phyloP scores from a whole-genome alignment of 1,140 invertebrate genomes.

The Anadara kagoshimensis region DNA sequence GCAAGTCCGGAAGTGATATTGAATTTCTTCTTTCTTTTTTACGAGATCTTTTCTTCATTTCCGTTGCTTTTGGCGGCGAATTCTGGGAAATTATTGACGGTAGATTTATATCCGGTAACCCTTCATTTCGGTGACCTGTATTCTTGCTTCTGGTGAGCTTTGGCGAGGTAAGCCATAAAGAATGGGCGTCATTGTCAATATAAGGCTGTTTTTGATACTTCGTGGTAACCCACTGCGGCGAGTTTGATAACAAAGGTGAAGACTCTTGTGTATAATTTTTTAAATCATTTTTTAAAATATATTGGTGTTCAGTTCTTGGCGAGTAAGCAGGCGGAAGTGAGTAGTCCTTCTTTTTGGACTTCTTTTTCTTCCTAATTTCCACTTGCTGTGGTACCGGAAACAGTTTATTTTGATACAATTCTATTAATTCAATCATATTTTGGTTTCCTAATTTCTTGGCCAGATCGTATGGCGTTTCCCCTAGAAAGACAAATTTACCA shows the following conservation, averaged over 20 bases:
- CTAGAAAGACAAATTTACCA: slow-evolving; percentile 8
- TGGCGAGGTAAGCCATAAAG: not conserved
- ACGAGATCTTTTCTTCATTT: not conserved
- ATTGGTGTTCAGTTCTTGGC: slow-evolving; percentile 13
- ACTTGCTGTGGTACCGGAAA: not conserved
- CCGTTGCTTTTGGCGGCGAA: not conserved
- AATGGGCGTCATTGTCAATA: not conserved
- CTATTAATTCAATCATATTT: slow-evolving; percentile 18
- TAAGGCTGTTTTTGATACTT: not conserved
- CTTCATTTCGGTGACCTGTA: not conserved
- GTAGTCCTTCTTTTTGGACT: not conserved
- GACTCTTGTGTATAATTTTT: not conserved
- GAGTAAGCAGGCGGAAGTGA: slow-evolving; percentile 13
- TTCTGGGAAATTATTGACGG: slow-evolving; percentile 16
- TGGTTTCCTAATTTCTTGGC: slow-evolving; percentile 16
- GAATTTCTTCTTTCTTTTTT: slow-evolving; percentile 33
- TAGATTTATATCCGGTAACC: slow-evolving; percentile 10
- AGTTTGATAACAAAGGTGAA: too few relatives aligned
- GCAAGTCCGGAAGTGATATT: slow-evolving; percentile 49
- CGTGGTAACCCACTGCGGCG: too few relatives aligned
- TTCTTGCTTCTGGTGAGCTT: slow-evolving; percentile 9
- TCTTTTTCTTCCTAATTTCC: slow-evolving; percentile 4
- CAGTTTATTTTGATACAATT: slow-evolving; percentile 11
- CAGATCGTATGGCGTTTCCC: slow-evolving; percentile 22
- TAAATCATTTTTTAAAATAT: not conserved